phyloP scores from a whole-genome alignment of 2,797 vertebrate species.

The Brachymystax lenok region DNA sequence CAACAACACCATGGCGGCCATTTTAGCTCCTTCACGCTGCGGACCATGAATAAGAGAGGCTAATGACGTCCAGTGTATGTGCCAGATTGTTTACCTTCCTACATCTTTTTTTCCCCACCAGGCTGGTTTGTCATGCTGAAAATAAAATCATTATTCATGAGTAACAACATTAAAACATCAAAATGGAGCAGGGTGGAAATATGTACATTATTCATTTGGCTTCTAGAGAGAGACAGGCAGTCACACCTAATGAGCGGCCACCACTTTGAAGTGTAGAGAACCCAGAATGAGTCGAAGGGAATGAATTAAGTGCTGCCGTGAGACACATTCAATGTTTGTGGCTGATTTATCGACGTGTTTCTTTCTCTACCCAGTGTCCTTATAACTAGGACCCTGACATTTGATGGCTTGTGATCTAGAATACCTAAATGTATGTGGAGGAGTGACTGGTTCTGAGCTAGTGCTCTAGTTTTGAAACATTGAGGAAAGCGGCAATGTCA shows the following conservation, averaged over 20 bases:
- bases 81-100: constrained; percentile 36
- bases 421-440: too few relatives aligned
- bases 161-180: constrained; percentile 72
- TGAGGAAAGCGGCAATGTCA: too few relatives aligned
- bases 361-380: not conserved
- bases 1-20: constrained; percentile 6
- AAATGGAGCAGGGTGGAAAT: constrained; percentile 43
- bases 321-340: not conserved
- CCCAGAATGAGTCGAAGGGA: constrained; percentile 59
- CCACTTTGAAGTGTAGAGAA: constrained; percentile 72
- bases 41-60: not conserved
- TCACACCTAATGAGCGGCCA: constrained; percentile 67
- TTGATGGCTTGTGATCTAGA: too few relatives aligned
- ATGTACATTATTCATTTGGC: constrained; percentile 70
- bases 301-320: constrained; percentile 64
- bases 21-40: not conserved
- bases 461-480: too few relatives aligned
- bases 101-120: constrained; percentile 20
- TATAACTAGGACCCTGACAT: not conserved
- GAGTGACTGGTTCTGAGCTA: too few relatives aligned
- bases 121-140: constrained; percentile 35
- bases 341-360: not conserved
- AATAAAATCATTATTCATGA: constrained; percentile 58
- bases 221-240: constrained; percentile 62
- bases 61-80: constrained; percentile 6